A percentile compares a stretch with the other conserved stretches of the same genome.
phyloP scores from a whole-genome alignment of 2,888 invertebrate species.

The Cheilosia urbana region DNA sequence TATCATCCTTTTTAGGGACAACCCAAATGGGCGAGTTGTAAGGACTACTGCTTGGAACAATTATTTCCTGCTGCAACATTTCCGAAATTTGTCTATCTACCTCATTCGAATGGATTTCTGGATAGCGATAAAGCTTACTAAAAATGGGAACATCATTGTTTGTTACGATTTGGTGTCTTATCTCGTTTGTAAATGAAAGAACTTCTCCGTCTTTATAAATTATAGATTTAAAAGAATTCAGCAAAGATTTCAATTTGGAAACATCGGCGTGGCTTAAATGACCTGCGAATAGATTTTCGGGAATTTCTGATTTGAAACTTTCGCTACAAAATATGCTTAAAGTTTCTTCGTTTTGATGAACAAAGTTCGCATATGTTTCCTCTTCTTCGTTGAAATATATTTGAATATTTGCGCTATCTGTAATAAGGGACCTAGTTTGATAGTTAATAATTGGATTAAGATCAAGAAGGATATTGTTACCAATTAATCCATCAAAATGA shows the following conservation, averaged over 20 bases:
- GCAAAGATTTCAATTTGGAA: conserved; percentile 4
- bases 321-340: too few species aligned
- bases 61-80: conserved; percentile 36
- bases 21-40: conserved; percentile 36
- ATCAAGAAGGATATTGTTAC: conserved; percentile 27
- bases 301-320: too few species aligned
- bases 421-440: neutral
- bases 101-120: conserved; percentile 57
- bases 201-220: conserved; percentile 57
- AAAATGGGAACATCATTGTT: conserved; percentile 69
- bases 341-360: too few species aligned
- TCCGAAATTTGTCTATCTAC: conserved; percentile 71
- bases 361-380: neutral
- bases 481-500: conserved; percentile 40
- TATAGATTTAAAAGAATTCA: conserved; percentile 26
- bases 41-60: conserved; percentile 20
- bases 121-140: conserved; percentile 75
- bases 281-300: neutral
- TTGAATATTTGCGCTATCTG: neutral
- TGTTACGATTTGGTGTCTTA: conserved; percentile 75
- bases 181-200: conserved; percentile 69
- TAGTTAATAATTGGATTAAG: conserved; percentile 5
- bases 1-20: conserved; percentile 20
- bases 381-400: neutral
- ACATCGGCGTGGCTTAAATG: conserved; percentile 23